Evolutionary conservation across 2,888 invertebrate genomes (phyloP).

Genomic region (Alentia gelatinosa): DNA sequence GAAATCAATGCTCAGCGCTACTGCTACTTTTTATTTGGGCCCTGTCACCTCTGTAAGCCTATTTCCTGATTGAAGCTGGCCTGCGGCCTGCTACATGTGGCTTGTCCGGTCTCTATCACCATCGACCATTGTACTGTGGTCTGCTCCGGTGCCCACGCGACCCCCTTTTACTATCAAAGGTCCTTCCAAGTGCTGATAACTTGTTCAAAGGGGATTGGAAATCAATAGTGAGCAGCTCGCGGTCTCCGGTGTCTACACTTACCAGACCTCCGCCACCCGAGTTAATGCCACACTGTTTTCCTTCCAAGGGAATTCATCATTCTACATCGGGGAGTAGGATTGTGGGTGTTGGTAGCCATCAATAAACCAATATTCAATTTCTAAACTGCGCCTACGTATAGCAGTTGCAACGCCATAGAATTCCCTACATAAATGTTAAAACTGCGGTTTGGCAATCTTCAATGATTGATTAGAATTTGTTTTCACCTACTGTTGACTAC

Average conservation of each 20-base stretch:
- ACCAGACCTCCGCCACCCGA: background rate
- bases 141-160: too few species aligned
- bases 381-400: background rate
- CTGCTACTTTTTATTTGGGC: too few species aligned
- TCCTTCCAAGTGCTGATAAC: background rate
- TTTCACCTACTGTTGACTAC: background rate
- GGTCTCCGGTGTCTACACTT: background rate
- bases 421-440: background rate
- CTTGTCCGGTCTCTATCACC: too few species aligned
- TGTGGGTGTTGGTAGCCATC: background rate
- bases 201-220: background rate
- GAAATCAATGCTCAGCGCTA: too few species aligned
- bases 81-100: too few species aligned
- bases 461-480: background rate
- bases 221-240: background rate
- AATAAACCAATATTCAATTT: slow-evolving; percentile 6
- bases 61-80: too few species aligned
- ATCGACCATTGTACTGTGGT: too few species aligned
- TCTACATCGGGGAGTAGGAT: background rate
- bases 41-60: too few species aligned
- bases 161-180: background rate
- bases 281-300: background rate
- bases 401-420: background rate
- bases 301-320: background rate
- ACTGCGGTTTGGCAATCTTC: background rate